Base-by-base conservation (phyloP, 2,888 invertebrate genomes). In the Noctuana brunneofusca region DNA sequence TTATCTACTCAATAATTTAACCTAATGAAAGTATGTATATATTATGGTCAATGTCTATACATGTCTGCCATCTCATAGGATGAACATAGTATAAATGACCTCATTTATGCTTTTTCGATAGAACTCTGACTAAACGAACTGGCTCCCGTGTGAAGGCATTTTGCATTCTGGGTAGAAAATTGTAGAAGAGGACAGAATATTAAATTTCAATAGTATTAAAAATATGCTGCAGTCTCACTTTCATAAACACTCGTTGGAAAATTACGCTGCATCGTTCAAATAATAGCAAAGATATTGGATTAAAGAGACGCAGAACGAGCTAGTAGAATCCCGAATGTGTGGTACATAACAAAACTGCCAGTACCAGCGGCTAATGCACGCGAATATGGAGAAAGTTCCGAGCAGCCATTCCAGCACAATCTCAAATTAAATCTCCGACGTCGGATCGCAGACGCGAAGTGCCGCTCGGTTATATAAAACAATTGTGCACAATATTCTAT, bases 401-500 rank as follows among this genome's bases (percentile, higher is more conserved):
- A 75, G 76, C 74, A 78, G 75, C 65, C 63, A 64, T 64, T 64
- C 63, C 77, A 69, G 80, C 86, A 75, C 84, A 87, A 88, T 88
- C 89, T 89, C 83, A 88, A 88, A 89, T 89, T 86, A 87, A 88
- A 88, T 88, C 87, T 86, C 75, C 69, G 75, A 75, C 77, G 75
- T 73, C 75, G 76, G 75, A 76, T 74, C 75, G 75, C 73, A 79
- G 76, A 75, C 79, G 78, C 72, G 73, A 73, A 75, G 76, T 73
- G 75, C 72, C 75, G 75, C 67, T 67, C 71, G 67, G 69, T 69
- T 73, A 77, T 80, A 46, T 63, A 58, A 58, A 58, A 63, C 57
- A 63, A 63, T 63, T 46, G 52, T 20, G 52, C 30, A 50, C 38
- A 56, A 56, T 63, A 43, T 63, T 62, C 49, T 27, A 30, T 56